Conservation (phyloP, 2,888 invertebrate genomes). For the Podabrus alpinus region DNA sequence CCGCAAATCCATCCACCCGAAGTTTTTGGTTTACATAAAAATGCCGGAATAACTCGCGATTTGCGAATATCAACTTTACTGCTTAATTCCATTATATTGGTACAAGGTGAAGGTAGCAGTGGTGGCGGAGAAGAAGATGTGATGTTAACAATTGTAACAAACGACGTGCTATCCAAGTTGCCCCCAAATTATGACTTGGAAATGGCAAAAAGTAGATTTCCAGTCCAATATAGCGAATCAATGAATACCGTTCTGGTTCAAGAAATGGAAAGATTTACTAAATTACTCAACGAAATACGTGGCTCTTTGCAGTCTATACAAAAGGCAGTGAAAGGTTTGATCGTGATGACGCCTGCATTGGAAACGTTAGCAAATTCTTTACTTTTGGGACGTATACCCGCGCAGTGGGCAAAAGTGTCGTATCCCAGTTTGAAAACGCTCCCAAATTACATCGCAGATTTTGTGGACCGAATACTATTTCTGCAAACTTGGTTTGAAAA, state of each 20-base stretch:
- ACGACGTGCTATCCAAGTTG: constrained; percentile 63
- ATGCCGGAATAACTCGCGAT: constrained; percentile 87
- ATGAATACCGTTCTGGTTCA: constrained; percentile 85
- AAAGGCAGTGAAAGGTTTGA: constrained; percentile 80
- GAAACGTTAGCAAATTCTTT: constrained; percentile 75
- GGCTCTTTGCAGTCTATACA: constrained; percentile 72
- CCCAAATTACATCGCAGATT: constrained; percentile 80
- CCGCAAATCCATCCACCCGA: constrained; percentile 81
- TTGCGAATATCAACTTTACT: constrained; percentile 74
- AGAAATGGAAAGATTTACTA: constrained; percentile 75
- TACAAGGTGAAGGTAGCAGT: constrained; percentile 68
- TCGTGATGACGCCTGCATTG: constrained; percentile 83
- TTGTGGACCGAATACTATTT: constrained; percentile 75
- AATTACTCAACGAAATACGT: constrained; percentile 67
- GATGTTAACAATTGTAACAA: constrained; percentile 67
- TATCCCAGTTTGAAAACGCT: constrained; percentile 89
- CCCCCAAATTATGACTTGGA: constrained; percentile 69
- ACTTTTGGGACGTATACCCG: constrained; percentile 75
- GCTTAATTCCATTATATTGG: constrained; percentile 72
- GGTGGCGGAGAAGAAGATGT: constrained; percentile 68
- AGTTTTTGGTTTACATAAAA: constrained; percentile 87
- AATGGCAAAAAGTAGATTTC: constrained; percentile 66
- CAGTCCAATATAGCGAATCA: constrained; percentile 76
- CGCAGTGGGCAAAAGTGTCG: constrained; percentile 79
- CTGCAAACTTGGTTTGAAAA: constrained; percentile 67